phyloP scores from a whole-genome alignment of 1,140 invertebrate genomes.

The Aphelenchoides besseyi region DNA sequence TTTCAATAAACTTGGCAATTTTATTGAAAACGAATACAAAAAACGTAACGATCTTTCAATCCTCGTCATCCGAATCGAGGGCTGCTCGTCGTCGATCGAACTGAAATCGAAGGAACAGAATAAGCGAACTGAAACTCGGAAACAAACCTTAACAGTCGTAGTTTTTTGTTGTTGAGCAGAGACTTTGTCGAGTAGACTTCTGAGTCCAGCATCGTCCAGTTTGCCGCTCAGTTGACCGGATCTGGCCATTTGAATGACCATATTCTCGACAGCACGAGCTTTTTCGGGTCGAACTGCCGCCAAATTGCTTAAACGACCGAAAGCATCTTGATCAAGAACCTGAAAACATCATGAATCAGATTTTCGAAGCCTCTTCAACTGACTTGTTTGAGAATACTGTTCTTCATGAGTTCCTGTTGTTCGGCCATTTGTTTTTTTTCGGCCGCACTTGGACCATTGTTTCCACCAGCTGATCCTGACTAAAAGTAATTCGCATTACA shows the following conservation, averaged over 20 bases:
- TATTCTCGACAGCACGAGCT: slow-evolving; percentile 83
- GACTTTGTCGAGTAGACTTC: slow-evolving; percentile 24
- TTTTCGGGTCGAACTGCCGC: slow-evolving; percentile 89
- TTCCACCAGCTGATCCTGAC: too few relatives aligned
- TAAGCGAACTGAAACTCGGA: background rate
- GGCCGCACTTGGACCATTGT: background rate
- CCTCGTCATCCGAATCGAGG: slow-evolving; percentile 76
- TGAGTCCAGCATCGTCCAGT: slow-evolving; percentile 47
- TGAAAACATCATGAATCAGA: slow-evolving; percentile 15
- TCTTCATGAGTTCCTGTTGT: slow-evolving; percentile 32
- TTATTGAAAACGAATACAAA: background rate
- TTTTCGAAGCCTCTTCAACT: background rate
- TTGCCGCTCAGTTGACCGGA: slow-evolving; percentile 65
- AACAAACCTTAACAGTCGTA: slow-evolving; percentile 32
- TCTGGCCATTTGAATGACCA: slow-evolving; percentile 85
- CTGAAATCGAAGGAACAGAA: slow-evolving; percentile 61
- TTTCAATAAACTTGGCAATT: too few relatives aligned
- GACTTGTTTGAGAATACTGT: slow-evolving; percentile 32
- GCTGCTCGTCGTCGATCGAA: slow-evolving; percentile 80
- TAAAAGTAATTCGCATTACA: too few relatives aligned
- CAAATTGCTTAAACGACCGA: slow-evolving; percentile 74
- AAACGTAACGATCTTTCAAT: slow-evolving; percentile 55
- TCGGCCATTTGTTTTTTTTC: slow-evolving; percentile 19
- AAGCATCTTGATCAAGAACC: slow-evolving; percentile 36
- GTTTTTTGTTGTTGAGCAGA: slow-evolving; percentile 27